Evolutionary conservation across 2,113 vertebrate species (phyloP), one percentile per base, ranked within the genome.

Genomic region (Ifrita kowaldi): DNA sequence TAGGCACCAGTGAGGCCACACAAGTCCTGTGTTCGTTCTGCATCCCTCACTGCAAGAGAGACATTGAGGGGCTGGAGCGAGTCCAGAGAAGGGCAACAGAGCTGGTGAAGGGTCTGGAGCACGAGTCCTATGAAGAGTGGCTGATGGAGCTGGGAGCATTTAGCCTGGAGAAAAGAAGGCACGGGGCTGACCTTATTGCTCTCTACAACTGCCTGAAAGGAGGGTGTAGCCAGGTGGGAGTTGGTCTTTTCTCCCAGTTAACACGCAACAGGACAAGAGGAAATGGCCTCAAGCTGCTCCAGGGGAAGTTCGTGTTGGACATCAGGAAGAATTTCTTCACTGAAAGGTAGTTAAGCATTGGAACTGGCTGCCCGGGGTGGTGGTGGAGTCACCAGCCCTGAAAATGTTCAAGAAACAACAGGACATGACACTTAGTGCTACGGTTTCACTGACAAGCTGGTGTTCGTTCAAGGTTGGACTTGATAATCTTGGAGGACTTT

Each of bases 81-180:
- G 26, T 35, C 21, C 50, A 33, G 32, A 73, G 42, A 42, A 55
- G 35, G 26, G 13, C 7, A 30, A 27, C 2, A 14, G 26, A 64
- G 21, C 14, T 42, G 35, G 32, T 27, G 35, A 50, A 50, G 26
- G 8, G 9, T 32, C 50, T 56, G 37, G 50, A 73, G 32, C 37
- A 32, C 0, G 2, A 64, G 18, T 37, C 32, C 27, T 27, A 0
- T 27, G 35, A 71, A n/a, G 7, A 32, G 14, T 10, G 21, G 30
- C 26, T 64, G 44, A 64, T 4, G 28, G 28, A 55, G 33, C 24
- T 70, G 56, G 56, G 8, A 18, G 27, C 49, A 11, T 14, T 49
- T 42, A 42, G 32, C 35, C 32, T 57, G 57, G 42, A 64, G 42
- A 42, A 71, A 49, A 62, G 27, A 32, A 49, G 42, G 14, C 21